Base-by-base conservation (phyloP, 2,113 vertebrate species). In the Sinocyclocheilus grahami region DNA sequence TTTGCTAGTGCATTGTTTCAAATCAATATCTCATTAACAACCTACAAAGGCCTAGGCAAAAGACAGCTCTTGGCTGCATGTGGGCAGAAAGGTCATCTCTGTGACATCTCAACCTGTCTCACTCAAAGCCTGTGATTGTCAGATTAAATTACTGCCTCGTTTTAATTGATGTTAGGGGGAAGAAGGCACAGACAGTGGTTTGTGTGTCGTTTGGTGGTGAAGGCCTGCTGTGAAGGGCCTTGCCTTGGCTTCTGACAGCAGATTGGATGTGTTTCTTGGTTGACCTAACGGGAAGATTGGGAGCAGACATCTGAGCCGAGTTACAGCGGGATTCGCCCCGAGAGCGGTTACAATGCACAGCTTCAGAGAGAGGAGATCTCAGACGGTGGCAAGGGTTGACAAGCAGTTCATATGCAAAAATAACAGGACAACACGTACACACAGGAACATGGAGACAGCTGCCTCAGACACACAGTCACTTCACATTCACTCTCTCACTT, bases 21-120 rank as follows among this genome's bases (percentile, higher is more conserved):
- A 97, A 99, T 99, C 97, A 99, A 99, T 99, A 99, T 98, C 96
- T 99, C 97, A 99, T 99, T 99, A 99, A 97, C 96, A 96, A 99
- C 97, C 96, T 97, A 98, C 96, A 98, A 98, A 97, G 96, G 97
- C 95, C 96, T 96, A 97, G 96, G 97, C 96, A 96, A 95, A 85
- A 96, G 95, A 95, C 94, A 94, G 93, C 94, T 96, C 95, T 93
- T 94, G 94, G 93, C 92, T 93, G 94, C 93, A 94, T 88, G 93
- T 92, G 95, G 93, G 94, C 96, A 97, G 96, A 98, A 97, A 98
- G 98, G 97, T 98, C 96, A 94, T 95, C 96, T 95, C 95, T 94
- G 96, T 97, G 96, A 97, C 97, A 97, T 97, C 96, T 97, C 94
- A 90, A 93, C 89, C 90, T 95, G 95, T 86, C 96, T 96, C 94